Evolutionary conservation across 2,888 invertebrate species (phyloP).

Genomic region (Clivina fossor): DNA sequence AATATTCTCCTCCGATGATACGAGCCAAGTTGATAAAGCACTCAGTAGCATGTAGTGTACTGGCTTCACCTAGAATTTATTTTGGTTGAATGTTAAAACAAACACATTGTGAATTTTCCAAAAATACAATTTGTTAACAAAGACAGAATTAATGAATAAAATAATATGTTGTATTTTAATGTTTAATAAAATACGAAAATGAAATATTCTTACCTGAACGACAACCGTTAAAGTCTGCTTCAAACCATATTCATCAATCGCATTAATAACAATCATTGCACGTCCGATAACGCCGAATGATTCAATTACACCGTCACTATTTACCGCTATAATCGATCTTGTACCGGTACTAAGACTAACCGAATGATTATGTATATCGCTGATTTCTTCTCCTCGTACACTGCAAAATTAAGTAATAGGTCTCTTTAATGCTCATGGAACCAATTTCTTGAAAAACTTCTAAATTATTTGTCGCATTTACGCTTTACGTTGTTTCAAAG

Average conservation of each 20-base stretch:
- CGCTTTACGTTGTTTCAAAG: no score
- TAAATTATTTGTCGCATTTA: no score
- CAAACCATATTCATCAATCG: conserved; percentile 57
- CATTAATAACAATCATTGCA: conserved; percentile 53
- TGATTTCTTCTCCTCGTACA: conserved; percentile 41
- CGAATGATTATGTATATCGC: conserved; percentile 40
- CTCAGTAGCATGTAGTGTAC: conserved; percentile 54
- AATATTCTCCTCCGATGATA: conserved; percentile 42
- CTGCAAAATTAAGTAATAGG: no score
- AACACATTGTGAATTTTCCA: no score
- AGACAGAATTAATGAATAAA: no score
- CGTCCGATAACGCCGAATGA: conserved; percentile 50
- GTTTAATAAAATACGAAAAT: no score
- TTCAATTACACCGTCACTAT: conserved; percentile 47
- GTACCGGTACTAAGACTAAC: no score
- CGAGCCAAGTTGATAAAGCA: conserved; percentile 48
- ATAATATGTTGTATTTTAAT: no score
- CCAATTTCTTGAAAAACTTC: no score
- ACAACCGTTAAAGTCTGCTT: conserved; percentile 56
- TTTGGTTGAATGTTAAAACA: no score
- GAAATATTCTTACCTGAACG: conserved; percentile 53
- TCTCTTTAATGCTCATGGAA: no score
- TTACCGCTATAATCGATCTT: conserved; percentile 48
- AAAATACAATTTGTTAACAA: no score
- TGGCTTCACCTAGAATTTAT: conserved; percentile 52